Evolutionary conservation across 30 jellyfish, hydroid and myxozoan species (phyloP).

Genomic region (Hydractinia symbiolongicarpus): DNA sequence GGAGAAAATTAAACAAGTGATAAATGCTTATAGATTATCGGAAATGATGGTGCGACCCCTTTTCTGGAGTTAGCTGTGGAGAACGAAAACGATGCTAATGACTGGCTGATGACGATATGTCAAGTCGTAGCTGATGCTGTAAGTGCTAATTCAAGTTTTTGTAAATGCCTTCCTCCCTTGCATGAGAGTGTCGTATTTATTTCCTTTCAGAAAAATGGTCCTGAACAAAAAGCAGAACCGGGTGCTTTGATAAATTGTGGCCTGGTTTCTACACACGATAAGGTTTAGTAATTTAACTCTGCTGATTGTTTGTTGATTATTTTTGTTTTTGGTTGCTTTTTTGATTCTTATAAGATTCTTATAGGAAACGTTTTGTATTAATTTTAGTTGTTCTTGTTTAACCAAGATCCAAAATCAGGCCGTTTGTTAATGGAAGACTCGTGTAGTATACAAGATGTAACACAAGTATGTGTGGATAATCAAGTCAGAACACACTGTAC

Average conservation of each 20-base stretch:
- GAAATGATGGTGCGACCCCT: slow-evolving; percentile 69
- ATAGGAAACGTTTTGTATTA: background rate
- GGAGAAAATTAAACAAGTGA: no score
- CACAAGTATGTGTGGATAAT: slow-evolving; percentile 84
- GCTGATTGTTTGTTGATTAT: background rate
- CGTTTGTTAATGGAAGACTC: slow-evolving; percentile 48
- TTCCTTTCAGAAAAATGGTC: background rate
- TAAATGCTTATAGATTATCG: slow-evolving; percentile 33
- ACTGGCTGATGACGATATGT: slow-evolving; percentile 80
- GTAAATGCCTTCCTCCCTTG: background rate
- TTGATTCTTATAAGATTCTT: background rate
- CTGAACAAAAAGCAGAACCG: background rate
- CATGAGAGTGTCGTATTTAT: slow-evolving; percentile 20
- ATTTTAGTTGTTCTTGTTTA: slow-evolving; percentile 48
- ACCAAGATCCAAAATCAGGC: slow-evolving; percentile 52
- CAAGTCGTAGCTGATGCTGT: slow-evolving; percentile 91
- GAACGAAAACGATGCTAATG: slow-evolving; percentile 73
- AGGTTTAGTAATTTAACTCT: background rate
- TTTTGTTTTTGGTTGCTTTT: background rate
- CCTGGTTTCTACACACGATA: background rate
- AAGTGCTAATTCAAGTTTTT: slow-evolving; percentile 18
- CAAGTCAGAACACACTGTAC: slow-evolving; percentile 63
- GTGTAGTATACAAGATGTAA: slow-evolving; percentile 55
- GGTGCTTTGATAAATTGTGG: background rate
- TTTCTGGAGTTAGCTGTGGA: slow-evolving; percentile 67